Evolutionary conservation across 2,113 vertebrate species (phyloP).

Genomic region (Brachypteracias leptosomus): DNA sequence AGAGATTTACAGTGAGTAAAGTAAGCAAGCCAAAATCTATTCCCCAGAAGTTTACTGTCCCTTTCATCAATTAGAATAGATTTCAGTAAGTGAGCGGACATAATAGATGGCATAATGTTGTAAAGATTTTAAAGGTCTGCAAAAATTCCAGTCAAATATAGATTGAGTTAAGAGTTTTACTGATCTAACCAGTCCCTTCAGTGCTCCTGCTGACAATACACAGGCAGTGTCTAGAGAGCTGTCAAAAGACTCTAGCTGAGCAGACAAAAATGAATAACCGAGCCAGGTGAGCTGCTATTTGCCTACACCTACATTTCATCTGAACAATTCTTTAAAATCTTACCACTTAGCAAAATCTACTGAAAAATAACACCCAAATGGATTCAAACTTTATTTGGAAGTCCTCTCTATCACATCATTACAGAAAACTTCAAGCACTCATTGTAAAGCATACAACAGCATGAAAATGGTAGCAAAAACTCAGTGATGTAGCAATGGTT

Average conservation of each 20-base stretch:
- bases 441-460: background rate
- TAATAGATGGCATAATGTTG: background rate
- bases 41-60: background rate
- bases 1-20: background rate
- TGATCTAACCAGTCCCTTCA: background rate
- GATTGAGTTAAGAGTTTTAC: background rate
- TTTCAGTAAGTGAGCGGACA: background rate
- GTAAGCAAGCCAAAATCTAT: background rate
- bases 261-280: background rate
- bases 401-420: background rate
- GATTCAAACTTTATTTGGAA: background rate
- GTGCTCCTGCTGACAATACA: background rate
- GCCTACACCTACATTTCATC: background rate
- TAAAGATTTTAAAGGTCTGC: background rate
- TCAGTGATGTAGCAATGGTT: background rate
- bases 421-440: rapidly evolving
- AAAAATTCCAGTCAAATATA: background rate
- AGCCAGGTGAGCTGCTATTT: background rate
- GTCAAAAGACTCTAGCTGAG: background rate
- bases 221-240: background rate
- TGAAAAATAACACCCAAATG: background rate
- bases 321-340: background rate
- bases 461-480: background rate
- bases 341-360: background rate
- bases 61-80: background rate